A percentile compares a stretch with the other conserved stretches of the same genome.
phyloP scores from a whole-genome alignment of 92 coral and sea anemone genomes.

The Umimayanthus chanpuru region DNA sequence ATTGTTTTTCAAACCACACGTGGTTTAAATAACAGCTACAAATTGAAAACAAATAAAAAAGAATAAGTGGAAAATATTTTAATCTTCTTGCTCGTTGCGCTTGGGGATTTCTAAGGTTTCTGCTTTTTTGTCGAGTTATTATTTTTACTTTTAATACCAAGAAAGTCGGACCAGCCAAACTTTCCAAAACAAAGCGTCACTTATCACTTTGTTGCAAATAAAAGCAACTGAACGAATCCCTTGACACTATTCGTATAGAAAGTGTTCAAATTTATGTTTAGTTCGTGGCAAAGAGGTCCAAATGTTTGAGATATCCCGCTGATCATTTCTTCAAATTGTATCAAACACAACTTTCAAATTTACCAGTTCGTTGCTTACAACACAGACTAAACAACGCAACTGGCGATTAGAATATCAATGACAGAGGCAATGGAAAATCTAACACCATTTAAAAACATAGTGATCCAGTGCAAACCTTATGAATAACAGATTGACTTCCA shows the following conservation, averaged over 20 bases:
- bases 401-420: not conserved
- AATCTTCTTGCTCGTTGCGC: not conserved
- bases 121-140: not conserved
- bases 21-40: not conserved
- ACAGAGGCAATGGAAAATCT: not conserved
- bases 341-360: not conserved
- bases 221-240: not conserved
- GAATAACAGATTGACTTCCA: not conserved
- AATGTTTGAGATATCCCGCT: not conserved
- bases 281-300: not conserved
- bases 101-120: not conserved
- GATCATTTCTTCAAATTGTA: not conserved
- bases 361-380: not conserved
- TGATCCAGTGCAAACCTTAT: not conserved
- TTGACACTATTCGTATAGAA: not conserved
- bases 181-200: not conserved
- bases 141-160: no score
- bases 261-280: no score
- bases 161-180: not conserved
- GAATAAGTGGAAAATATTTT: not conserved
- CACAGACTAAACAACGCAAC: not conserved
- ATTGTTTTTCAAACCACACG: slow-evolving; percentile 8
- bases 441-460: not conserved
- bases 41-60: not conserved
- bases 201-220: not conserved